phyloP scores from a whole-genome alignment of 2,797 vertebrate genomes.

The Pteropus rufus region DNA sequence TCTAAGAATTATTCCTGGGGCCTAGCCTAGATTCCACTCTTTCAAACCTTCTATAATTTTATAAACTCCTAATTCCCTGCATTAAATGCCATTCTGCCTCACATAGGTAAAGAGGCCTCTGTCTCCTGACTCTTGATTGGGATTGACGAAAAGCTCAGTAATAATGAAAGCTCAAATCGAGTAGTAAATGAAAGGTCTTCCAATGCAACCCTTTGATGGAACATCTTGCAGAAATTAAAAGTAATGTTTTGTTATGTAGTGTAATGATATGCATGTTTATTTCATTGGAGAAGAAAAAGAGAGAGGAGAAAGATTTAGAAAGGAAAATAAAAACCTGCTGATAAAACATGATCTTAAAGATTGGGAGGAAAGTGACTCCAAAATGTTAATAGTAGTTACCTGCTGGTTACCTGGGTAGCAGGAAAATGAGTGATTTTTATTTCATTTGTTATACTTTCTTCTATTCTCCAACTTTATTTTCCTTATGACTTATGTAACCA shows the following conservation, averaged over 20 bases:
- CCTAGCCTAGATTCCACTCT: neutral
- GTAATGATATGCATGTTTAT: neutral
- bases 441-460: neutral
- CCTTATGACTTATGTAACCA: neutral
- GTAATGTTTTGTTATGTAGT: neutral
- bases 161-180: neutral
- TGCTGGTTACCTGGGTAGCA: neutral
- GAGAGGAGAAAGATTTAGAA: neutral
- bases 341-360: neutral
- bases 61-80: neutral
- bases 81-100: neutral
- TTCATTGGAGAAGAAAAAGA: neutral
- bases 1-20: neutral
- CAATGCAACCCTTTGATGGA: neutral
- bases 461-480: neutral
- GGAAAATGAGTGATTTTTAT: neutral
- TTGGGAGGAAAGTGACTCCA: neutral
- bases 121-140: neutral
- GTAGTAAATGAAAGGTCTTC: neutral
- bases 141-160: neutral
- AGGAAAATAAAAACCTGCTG: neutral
- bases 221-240: neutral
- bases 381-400: neutral
- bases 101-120: neutral
- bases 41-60: neutral